Conservation (phyloP, 2,113 vertebrate species). For the Lepisosteus oculatus region DNA sequence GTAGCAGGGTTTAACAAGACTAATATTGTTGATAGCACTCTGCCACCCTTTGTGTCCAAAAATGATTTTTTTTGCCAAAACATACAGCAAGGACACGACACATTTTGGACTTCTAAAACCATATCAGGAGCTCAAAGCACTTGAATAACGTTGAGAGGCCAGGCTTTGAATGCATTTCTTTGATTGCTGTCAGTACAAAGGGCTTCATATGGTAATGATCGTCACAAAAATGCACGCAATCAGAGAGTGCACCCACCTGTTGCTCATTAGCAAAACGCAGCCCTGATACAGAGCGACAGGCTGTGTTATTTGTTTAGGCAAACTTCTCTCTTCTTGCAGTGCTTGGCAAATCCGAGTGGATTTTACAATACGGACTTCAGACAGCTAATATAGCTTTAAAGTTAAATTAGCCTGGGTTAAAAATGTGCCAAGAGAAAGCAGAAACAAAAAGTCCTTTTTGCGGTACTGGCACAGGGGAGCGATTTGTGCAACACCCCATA, state of each 20-base stretch:
- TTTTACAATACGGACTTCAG: constrained; percentile 57
- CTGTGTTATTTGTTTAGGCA: constrained; percentile 56
- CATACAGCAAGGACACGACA: background rate
- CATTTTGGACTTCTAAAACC: background rate
- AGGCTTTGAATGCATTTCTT: background rate
- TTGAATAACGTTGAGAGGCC: background rate
- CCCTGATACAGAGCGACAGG: constrained; percentile 55
- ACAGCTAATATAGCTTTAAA: constrained; percentile 54
- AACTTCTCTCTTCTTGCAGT: constrained; percentile 41
- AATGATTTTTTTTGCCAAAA: background rate
- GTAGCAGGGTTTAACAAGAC: background rate
- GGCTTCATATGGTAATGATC: constrained; percentile 32
- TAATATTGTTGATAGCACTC: constrained; percentile 3
- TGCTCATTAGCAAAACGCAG: constrained; percentile 55
- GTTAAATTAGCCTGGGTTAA: constrained; percentile 50
- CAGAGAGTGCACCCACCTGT: constrained; percentile 47
- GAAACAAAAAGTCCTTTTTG: constrained; percentile 53
- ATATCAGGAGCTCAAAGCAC: constrained; percentile 3
- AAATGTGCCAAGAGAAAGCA: constrained; percentile 50
- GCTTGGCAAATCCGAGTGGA: constrained; percentile 52
- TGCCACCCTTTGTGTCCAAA: background rate
- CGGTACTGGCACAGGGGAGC: constrained; percentile 33
- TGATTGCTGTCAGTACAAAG: constrained; percentile 14
- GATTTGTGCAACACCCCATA: constrained; percentile 42
- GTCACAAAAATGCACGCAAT: constrained; percentile 44